A percentile compares a stretch with the other conserved stretches of the same genome.
phyloP scores from a whole-genome alignment of 2,113 vertebrate species.

The Odocoileus virginianus region DNA sequence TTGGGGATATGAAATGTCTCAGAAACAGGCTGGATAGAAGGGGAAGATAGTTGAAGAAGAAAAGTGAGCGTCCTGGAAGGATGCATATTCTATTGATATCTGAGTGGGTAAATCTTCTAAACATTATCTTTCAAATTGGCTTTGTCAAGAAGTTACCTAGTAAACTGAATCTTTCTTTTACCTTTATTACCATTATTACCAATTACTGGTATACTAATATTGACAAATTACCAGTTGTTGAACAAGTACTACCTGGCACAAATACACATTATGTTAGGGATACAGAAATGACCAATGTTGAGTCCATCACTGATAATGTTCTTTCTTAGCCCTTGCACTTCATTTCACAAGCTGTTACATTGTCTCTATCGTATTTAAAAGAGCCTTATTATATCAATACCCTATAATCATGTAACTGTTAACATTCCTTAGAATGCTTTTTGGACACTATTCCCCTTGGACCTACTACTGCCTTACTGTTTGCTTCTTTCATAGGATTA shows the following conservation, averaged over 20 bases:
- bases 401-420: neutral
- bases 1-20: neutral
- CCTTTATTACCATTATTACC: neutral
- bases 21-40: neutral
- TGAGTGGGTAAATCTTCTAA: neutral
- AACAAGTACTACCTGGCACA: neutral
- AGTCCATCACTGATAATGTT: neutral
- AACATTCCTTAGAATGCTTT: neutral
- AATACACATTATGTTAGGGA: neutral
- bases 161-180: neutral
- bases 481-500: neutral
- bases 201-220: neutral
- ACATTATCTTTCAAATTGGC: neutral
- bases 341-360: neutral
- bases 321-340: neutral
- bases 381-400: neutral
- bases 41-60: neutral
- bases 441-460: accelerated
- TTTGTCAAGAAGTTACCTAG: neutral
- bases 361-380: neutral
- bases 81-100: neutral
- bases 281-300: neutral
- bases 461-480: neutral
- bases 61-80: neutral
- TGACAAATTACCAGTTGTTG: neutral